phyloP scores from a whole-genome alignment of 2,797 vertebrate species.

The Gastrophryne carolinensis region DNA sequence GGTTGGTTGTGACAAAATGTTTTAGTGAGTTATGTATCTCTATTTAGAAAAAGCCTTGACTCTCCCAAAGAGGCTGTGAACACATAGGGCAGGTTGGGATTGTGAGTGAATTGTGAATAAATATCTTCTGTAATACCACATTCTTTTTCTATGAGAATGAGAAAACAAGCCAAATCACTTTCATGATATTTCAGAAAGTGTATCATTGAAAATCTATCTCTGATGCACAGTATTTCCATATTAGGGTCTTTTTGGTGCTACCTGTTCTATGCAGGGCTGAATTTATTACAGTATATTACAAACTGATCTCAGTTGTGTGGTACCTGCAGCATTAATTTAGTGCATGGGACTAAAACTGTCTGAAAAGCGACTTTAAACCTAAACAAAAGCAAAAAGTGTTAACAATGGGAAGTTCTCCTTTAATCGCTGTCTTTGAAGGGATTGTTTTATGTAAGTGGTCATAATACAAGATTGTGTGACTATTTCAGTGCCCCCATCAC shows the following conservation, averaged over 20 bases:
- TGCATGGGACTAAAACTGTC: too few species aligned
- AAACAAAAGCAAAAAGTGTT: too few species aligned
- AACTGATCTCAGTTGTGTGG: too few species aligned
- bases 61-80: neutral
- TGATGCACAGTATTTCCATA: slow-evolving; percentile 16
- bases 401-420: too few species aligned
- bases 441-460: too few species aligned
- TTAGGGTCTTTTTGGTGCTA: slow-evolving; percentile 15
- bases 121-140: neutral
- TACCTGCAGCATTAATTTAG: too few species aligned
- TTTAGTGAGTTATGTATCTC: slow-evolving; percentile 8
- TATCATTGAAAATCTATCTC: slow-evolving; percentile 20
- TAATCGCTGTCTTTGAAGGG: too few species aligned
- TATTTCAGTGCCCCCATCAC: too few species aligned
- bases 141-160: neutral
- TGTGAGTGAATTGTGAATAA: neutral
- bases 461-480: too few species aligned
- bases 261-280: neutral
- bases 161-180: neutral
- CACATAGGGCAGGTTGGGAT: neutral
- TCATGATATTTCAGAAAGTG: slow-evolving; percentile 19
- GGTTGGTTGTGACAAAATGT: neutral
- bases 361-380: too few species aligned
- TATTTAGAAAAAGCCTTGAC: slow-evolving; percentile 13
- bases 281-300: slow-evolving; percentile 13